Conservation (phyloP, 2,888 invertebrate species). For the Cremastobaeus sp. region DNA sequence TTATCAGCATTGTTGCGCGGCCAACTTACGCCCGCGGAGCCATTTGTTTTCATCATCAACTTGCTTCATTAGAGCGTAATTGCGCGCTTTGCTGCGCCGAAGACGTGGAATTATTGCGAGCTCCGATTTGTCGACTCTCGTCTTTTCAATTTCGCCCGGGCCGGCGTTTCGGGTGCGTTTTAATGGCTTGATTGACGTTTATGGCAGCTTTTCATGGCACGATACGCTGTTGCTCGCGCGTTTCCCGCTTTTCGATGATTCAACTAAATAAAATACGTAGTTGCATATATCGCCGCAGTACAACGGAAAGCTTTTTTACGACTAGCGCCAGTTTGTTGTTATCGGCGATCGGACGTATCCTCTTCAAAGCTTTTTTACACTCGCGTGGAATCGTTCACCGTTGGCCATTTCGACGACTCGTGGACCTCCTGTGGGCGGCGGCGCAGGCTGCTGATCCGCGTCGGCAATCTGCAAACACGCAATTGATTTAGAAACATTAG, state of each 20-base stretch:
- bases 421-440: conserved; percentile 1
- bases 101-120: conserved; percentile 23
- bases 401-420: conserved; percentile 2
- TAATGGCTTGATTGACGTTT: conserved; percentile 26
- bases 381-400: neutral
- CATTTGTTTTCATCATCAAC: conserved; percentile 51
- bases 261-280: conserved; percentile 43
- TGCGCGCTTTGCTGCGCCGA: conserved; percentile 28
- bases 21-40: conserved; percentile 18
- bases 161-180: conserved; percentile 7
- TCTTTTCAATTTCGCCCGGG: no score
- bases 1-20: conserved; percentile 14
- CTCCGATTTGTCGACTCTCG: no score
- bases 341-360: conserved; percentile 28
- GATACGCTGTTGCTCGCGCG: conserved; percentile 32
- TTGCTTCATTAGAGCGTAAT: conserved; percentile 40
- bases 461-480: neutral
- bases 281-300: conserved; percentile 44
- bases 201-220: conserved; percentile 23
- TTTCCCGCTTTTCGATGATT: conserved; percentile 26
- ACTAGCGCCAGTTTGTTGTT: conserved; percentile 37
- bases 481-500: conserved; percentile 19
- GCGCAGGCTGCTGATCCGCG: neutral
- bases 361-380: conserved; percentile 38
- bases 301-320: conserved; percentile 38